A percentile compares a stretch with the other conserved stretches of the same genome.
Evolutionary conservation across 2,797 vertebrate genomes (phyloP).

Genomic region (Danio kyathit): DNA sequence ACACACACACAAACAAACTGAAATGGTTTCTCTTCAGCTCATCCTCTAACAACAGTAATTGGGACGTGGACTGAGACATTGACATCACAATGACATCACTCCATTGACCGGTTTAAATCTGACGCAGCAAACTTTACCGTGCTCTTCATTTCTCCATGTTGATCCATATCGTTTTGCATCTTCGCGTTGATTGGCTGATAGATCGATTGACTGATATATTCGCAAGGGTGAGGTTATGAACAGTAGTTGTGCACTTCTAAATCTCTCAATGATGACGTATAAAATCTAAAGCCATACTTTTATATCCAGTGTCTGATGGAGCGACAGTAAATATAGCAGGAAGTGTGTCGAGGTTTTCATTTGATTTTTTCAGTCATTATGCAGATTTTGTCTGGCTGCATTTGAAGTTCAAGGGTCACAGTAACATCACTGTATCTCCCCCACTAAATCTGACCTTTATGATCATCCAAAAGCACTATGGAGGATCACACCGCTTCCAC

Average conservation of each 20-base stretch:
- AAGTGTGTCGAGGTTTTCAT: constrained; percentile 7
- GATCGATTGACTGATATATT: constrained; percentile 36
- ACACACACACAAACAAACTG: neutral
- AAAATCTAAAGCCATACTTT: constrained; percentile 28
- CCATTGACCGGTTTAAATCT: constrained; percentile 21
- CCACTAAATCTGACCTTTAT: constrained; percentile 5
- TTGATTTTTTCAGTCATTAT: constrained; percentile 12
- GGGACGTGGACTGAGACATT: constrained; percentile 18
- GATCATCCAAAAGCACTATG: constrained; percentile 18
- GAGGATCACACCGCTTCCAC: constrained; percentile 3
- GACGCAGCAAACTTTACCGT: constrained; percentile 7
- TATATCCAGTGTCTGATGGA: constrained; percentile 19
- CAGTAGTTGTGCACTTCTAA: constrained; percentile 20
- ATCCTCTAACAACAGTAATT: constrained; percentile 1
- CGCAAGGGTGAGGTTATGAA: constrained; percentile 34
- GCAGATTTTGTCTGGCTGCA: constrained; percentile 20
- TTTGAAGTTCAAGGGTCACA: constrained; percentile 36
- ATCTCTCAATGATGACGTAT: constrained; percentile 8
- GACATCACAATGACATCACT: constrained; percentile 43
- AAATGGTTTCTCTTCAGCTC: constrained; percentile 1
- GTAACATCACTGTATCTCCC: constrained; percentile 17
- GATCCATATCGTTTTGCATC: constrained; percentile 6
- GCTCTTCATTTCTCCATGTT: constrained; percentile 12
- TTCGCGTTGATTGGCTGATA: constrained; percentile 7
- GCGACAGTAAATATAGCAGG: constrained; percentile 1